Conservation (phyloP, 1,140 invertebrate species). For the Dolichoris vasculosae region DNA sequence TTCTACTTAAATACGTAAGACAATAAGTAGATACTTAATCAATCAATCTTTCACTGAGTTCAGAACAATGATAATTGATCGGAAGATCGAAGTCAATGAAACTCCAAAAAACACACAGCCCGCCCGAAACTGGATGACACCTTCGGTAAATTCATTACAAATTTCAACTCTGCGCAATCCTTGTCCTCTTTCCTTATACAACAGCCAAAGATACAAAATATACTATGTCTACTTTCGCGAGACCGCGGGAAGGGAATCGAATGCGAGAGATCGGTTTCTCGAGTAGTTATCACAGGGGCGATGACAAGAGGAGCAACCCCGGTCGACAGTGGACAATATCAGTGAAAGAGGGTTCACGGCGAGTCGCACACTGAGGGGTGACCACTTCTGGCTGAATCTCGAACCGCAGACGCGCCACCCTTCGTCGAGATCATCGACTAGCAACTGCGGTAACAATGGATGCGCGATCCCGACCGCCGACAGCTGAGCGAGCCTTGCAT, state of each 20-base stretch:
- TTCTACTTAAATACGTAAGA: too few species aligned
- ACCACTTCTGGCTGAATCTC: not conserved
- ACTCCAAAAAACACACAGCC: not conserved
- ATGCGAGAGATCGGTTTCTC: not conserved
- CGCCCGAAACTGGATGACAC: not conserved
- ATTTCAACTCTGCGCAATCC: not conserved
- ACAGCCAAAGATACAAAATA: not conserved
- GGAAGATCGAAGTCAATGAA: not conserved
- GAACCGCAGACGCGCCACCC: not conserved
- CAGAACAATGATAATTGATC: too few species aligned
- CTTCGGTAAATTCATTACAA: not conserved
- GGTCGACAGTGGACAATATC: not conserved
- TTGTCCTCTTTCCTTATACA: not conserved
- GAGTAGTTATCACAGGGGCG: not conserved
- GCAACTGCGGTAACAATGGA: not conserved
- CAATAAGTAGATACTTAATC: too few species aligned
- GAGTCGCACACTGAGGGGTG: conserved; percentile 20
- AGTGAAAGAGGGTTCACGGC: conserved; percentile 7
- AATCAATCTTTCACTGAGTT: too few species aligned
- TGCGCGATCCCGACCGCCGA: not conserved
- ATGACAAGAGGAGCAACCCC: not conserved
- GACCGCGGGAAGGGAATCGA: not conserved
- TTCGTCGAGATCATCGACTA: conserved; percentile 13
- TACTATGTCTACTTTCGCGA: too few species aligned
- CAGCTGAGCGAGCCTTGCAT: not conserved